These are phyloP conservation scores for Epinotia brunnichana DNA, from an alignment of 2,888 invertebrate species.

Conservation along the genomic window DNA sequence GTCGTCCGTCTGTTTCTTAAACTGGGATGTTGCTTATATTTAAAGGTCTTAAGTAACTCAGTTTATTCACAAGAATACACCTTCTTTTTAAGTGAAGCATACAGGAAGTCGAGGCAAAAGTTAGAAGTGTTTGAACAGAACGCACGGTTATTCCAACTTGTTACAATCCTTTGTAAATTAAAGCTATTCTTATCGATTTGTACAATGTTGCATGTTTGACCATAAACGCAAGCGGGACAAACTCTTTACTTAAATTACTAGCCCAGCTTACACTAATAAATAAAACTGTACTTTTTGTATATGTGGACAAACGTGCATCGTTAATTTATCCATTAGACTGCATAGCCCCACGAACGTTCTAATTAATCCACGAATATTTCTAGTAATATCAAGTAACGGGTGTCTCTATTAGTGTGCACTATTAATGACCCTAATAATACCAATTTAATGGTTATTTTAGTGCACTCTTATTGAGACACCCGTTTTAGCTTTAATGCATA, in stretches of 20 bases:
- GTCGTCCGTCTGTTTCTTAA: conserved; percentile 38
- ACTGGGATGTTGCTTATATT: not conserved
- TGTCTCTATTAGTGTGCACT: too few species aligned
- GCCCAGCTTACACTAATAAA: not conserved
- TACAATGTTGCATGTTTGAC: conserved; percentile 37
- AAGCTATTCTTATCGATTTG: conserved; percentile 40
- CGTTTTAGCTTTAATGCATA: too few species aligned
- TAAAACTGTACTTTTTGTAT: not conserved
- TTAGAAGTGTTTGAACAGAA: conserved; percentile 48
- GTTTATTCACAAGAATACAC: not conserved
- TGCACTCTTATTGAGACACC: too few species aligned
- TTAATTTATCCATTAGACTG: not conserved
- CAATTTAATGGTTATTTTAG: too few species aligned
- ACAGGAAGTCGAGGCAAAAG: conserved; percentile 48
- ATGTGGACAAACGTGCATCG: conserved; percentile 5
- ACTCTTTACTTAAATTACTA: not conserved
- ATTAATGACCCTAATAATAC: too few species aligned
- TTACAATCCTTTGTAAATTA: conserved; percentile 46
- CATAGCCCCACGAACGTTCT: not conserved
- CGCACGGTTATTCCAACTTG: conserved; percentile 46
- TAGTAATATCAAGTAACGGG: not conserved
- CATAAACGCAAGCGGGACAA: conserved; percentile 10
- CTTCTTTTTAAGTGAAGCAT: not conserved
- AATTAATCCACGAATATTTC: not conserved
- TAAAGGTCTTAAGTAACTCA: not conserved